phyloP scores from a whole-genome alignment of 2,113 vertebrate species.

The Zingel zingel region DNA sequence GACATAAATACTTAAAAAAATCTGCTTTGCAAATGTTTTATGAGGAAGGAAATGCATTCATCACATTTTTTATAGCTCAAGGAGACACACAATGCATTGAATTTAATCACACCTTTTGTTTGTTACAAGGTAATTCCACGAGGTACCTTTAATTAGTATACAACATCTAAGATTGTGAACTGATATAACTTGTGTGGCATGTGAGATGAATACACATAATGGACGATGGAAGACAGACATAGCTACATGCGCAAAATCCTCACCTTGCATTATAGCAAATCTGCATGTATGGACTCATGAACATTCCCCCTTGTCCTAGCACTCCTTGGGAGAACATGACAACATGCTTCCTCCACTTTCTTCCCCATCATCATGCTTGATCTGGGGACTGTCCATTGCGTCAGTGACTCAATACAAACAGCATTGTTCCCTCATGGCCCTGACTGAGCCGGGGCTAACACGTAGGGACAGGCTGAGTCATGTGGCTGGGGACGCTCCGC shows the following conservation, averaged over 20 bases:
- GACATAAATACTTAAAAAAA: background rate
- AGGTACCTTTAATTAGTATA: background rate
- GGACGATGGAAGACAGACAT: background rate
- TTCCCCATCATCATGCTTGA: slow-evolving; percentile 40
- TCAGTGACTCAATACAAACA: slow-evolving; percentile 76
- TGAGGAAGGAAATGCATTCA: background rate
- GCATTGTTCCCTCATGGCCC: slow-evolving; percentile 70
- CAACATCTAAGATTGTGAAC: background rate
- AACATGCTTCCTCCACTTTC: slow-evolving; percentile 30
- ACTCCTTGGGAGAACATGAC: slow-evolving; percentile 36
- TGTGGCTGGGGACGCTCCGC: slow-evolving; percentile 73
- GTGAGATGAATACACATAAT: background rate
- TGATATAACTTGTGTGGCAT: background rate
- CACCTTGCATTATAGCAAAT: background rate
- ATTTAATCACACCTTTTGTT: background rate
- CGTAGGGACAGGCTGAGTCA: slow-evolving; percentile 80
- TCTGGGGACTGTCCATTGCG: slow-evolving; percentile 68
- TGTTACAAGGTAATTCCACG: background rate
- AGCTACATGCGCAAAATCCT: background rate
- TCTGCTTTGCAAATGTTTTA: background rate
- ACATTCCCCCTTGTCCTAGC: slow-evolving; percentile 2
- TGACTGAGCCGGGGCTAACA: slow-evolving; percentile 75
- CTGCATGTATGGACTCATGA: background rate
- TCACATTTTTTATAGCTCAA: background rate
- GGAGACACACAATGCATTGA: background rate